phyloP scores from a whole-genome alignment of 1,140 invertebrate species.

The Scaptomyza pallida region DNA sequence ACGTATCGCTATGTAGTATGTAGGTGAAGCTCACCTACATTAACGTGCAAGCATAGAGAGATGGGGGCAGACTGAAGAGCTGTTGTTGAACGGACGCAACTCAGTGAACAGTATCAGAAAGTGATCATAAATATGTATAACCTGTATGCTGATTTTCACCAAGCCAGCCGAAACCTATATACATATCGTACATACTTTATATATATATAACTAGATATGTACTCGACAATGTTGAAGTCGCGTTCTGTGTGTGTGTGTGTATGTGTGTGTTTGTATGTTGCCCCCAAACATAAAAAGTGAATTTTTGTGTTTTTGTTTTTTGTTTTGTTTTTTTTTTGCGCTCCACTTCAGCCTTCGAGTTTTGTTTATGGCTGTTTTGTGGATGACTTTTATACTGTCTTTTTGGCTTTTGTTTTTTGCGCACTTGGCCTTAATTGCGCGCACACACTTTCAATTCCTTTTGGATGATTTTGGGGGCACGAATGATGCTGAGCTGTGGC shows the following conservation, averaged over 20 bases:
- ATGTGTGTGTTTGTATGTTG: no score
- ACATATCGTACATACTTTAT: not conserved
- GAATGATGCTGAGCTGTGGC: constrained; percentile 30
- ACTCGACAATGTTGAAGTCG: constrained; percentile 15
- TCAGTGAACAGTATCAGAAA: constrained; percentile 61
- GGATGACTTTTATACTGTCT: constrained; percentile 38
- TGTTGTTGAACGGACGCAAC: constrained; percentile 19
- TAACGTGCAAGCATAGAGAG: constrained; percentile 3
- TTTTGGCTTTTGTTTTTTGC: constrained; percentile 36
- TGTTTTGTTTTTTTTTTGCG: constrained; percentile 1
- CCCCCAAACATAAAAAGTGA: constrained; percentile 55
- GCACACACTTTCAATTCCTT: constrained; percentile 76
- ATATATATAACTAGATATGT: constrained; percentile 14
- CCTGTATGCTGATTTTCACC: constrained; percentile 74
- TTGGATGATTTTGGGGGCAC: constrained; percentile 23
- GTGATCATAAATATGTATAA: constrained; percentile 77
- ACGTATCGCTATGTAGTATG: not conserved
- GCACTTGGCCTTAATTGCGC: constrained; percentile 80
- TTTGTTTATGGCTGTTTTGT: constrained; percentile 27
- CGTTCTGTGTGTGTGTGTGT: constrained; percentile 36
- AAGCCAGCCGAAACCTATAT: constrained; percentile 19
- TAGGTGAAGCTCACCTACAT: constrained; percentile 19
- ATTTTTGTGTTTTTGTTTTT: constrained; percentile 37
- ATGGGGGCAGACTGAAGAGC: not conserved
- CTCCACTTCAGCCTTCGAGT: constrained; percentile 52